phyloP scores from a whole-genome alignment of 2,113 vertebrate genomes.

The Oreocharis arfaki region DNA sequence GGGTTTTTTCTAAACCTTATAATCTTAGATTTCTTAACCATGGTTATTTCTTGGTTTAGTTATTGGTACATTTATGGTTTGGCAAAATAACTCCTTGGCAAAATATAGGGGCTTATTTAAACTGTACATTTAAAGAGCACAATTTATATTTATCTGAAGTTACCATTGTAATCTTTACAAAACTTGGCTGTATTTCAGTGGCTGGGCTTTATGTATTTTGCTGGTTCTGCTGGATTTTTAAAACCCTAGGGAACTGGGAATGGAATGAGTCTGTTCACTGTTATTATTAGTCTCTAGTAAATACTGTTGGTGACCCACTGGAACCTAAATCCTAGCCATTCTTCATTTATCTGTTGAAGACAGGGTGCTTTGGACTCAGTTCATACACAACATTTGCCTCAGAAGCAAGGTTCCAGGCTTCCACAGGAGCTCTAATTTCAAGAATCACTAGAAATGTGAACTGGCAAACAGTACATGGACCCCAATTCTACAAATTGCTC shows the following conservation, averaged over 20 bases:
- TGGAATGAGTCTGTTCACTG: slow-evolving; percentile 12
- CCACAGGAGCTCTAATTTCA: background rate
- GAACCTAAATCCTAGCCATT: background rate
- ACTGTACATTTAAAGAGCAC: slow-evolving; percentile 19
- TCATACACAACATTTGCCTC: background rate
- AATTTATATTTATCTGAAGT: slow-evolving; percentile 47
- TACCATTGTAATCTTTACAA: slow-evolving; percentile 44
- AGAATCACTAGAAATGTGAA: background rate
- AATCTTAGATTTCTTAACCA: slow-evolving; percentile 3
- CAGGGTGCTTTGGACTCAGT: background rate
- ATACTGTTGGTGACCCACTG: background rate
- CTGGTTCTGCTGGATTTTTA: slow-evolving; percentile 62
- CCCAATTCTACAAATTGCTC: background rate
- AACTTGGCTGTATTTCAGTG: slow-evolving; percentile 44
- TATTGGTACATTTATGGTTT: slow-evolving; percentile 14
- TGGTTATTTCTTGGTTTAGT: slow-evolving; percentile 3
- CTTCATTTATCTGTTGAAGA: background rate
- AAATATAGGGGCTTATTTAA: too few relatives aligned
- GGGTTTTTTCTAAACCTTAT: background rate
- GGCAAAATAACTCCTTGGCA: slow-evolving; percentile 38
- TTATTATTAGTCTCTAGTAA: slow-evolving; percentile 34
- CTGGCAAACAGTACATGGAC: background rate
- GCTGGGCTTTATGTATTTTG: slow-evolving; percentile 45
- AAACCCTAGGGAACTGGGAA: slow-evolving; percentile 34
- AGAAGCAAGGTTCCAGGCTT: background rate